Evolutionary conservation across 2,797 vertebrate genomes (phyloP).

Genomic region (Loriculus beryllinus): DNA sequence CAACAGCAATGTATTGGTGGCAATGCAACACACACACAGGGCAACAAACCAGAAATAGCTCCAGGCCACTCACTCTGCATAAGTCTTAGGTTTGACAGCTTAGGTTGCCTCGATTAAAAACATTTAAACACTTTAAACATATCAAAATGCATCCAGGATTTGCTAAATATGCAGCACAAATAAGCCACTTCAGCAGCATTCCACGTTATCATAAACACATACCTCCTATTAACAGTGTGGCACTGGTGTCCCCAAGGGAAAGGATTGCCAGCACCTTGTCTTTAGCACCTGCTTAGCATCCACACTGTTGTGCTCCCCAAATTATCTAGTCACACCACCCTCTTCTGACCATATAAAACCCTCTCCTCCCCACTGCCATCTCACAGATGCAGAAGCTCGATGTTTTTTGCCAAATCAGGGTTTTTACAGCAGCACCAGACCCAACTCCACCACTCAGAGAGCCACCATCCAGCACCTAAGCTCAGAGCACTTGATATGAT

Average conservation of each 20-base stretch:
- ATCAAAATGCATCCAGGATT: not conserved
- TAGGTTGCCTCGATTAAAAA: not conserved
- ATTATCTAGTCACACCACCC: not conserved
- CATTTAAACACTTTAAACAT: not conserved
- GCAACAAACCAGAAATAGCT: slow-evolving; percentile 31
- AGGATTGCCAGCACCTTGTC: not conserved
- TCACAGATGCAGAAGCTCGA: not conserved
- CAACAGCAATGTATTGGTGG: not conserved
- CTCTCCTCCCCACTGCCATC: not conserved
- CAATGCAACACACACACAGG: not conserved
- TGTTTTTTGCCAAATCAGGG: not conserved
- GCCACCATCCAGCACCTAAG: not conserved
- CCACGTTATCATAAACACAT: not conserved
- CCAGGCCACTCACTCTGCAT: not conserved
- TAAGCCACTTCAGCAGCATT: not conserved
- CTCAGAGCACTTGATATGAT: not conserved
- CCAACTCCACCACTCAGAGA: not conserved
- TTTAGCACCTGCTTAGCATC: not conserved
- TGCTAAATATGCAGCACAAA: not conserved
- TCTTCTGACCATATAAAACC: not conserved
- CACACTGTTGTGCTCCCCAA: not conserved
- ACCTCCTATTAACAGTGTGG: not conserved
- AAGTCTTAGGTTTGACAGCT: not conserved
- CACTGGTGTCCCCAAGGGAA: not conserved
- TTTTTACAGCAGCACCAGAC: not conserved